phyloP scores from a whole-genome alignment of 1,140 invertebrate species.

The Meloidogyne chitwoodi region DNA sequence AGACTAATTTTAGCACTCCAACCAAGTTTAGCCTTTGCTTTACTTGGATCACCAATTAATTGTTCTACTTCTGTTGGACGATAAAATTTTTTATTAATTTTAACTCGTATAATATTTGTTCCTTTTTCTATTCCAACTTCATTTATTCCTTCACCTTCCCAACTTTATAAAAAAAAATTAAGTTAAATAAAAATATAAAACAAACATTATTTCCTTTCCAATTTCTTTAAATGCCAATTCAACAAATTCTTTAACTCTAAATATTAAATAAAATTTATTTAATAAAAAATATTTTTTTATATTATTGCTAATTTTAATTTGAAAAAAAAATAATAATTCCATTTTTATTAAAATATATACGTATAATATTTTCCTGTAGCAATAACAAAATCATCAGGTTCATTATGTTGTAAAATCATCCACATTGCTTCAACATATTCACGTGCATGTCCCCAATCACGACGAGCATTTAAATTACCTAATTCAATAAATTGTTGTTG shows the following conservation, averaged over 20 bases:
- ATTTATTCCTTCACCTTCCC: constrained; percentile 78
- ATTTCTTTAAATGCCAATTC: constrained; percentile 78
- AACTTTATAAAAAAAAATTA: constrained; percentile 62
- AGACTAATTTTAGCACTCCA: constrained; percentile 84
- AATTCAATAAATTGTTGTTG: constrained; percentile 81
- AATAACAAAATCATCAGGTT: constrained; percentile 92
- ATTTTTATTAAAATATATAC: no score
- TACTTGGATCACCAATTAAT: constrained; percentile 80
- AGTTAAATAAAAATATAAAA: constrained; percentile 53
- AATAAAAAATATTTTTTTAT: not conserved
- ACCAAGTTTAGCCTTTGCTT: constrained; percentile 77
- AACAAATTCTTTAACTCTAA: constrained; percentile 93
- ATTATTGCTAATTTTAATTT: no score
- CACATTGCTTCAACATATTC: constrained; percentile 99
- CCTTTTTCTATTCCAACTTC: constrained; percentile 82
- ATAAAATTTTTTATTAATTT: constrained; percentile 89
- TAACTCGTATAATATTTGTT: constrained; percentile 76
- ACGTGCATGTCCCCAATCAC: constrained; percentile 98
- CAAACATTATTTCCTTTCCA: constrained; percentile 61
- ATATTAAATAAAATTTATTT: constrained; percentile 67
- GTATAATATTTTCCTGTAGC: constrained; percentile 77
- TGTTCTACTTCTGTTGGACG: constrained; percentile 95
- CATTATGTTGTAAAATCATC: constrained; percentile 92
- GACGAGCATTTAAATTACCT: constrained; percentile 87
- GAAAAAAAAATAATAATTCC: no score